phyloP scores from a whole-genome alignment of 1,140 invertebrate genomes.

The Dendroctonus valens region DNA sequence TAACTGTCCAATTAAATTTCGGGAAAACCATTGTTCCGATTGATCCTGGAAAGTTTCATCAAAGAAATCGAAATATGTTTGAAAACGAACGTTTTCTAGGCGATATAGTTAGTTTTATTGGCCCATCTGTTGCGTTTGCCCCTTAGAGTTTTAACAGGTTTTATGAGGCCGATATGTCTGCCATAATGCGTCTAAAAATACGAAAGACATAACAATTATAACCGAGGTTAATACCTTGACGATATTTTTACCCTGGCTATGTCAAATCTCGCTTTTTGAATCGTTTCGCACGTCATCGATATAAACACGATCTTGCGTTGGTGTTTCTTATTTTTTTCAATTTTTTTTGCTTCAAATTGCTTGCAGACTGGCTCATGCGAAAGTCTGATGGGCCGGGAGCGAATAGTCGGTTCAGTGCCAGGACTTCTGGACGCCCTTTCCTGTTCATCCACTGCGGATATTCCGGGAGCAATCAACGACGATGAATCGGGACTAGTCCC shows the following conservation, averaged over 20 bases:
- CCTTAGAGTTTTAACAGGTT: constrained; percentile 9
- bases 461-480: constrained; percentile 42
- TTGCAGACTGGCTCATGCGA: constrained; percentile 63
- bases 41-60: no score
- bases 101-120: no score
- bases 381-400: constrained; percentile 61
- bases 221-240: constrained; percentile 26
- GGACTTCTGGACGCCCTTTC: constrained; percentile 54
- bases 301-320: neutral
- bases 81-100: no score
- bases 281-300: constrained; percentile 8
- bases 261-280: constrained; percentile 6
- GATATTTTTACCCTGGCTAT: constrained; percentile 24
- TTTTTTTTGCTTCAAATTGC: constrained; percentile 8
- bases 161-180: constrained; percentile 15
- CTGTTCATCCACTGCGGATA: constrained; percentile 44
- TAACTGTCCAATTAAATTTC: no score
- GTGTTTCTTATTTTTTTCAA: constrained; percentile 2
- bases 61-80: no score
- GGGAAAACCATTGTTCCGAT: no score
- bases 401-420: constrained; percentile 59
- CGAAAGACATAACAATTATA: constrained; percentile 26
- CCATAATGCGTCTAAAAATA: constrained; percentile 22
- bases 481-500: constrained; percentile 61
- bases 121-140: no score